These are phyloP conservation scores for Augochlorella aurata DNA, from an alignment of 2,888 invertebrate species.

Conservation along the genomic window DNA sequence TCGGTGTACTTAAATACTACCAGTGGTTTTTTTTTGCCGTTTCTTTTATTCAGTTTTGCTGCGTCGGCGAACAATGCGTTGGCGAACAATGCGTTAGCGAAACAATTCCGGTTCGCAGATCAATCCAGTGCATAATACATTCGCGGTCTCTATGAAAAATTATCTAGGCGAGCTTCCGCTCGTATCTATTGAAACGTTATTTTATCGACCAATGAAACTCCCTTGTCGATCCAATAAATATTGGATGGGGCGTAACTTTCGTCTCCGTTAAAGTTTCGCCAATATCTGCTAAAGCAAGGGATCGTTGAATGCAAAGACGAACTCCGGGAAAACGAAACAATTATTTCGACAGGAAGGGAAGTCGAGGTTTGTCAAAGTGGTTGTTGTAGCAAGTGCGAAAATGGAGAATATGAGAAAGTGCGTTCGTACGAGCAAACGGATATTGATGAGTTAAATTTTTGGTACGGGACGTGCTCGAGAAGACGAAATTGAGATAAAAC, in stretches of 20 bases:
- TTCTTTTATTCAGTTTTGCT: too few relatives aligned
- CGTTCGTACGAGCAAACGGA: not conserved
- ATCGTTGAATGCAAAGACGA: not conserved
- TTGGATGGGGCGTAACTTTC: not conserved
- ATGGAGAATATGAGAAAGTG: not conserved
- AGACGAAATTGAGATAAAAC: too few relatives aligned
- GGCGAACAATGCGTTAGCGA: not conserved
- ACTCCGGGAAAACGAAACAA: not conserved
- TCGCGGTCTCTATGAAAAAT: not conserved
- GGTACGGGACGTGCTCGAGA: too few relatives aligned
- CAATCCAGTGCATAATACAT: not conserved
- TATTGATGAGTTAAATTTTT: too few relatives aligned
- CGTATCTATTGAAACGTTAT: not conserved
- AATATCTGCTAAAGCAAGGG: not conserved
- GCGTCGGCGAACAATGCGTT: too few relatives aligned
- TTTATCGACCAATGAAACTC: not conserved
- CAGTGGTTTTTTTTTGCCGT: too few relatives aligned
- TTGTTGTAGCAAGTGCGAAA: not conserved
- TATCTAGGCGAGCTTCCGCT: not conserved
- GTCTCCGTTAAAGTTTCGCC: not conserved
- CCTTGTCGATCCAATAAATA: not conserved
- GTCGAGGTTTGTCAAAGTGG: not conserved
- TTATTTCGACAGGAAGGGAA: not conserved
- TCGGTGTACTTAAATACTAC: too few relatives aligned
- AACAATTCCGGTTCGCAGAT: not conserved